Evolutionary conservation across 2,113 vertebrate species (phyloP).

Genomic region (Bothrops jararaca): DNA sequence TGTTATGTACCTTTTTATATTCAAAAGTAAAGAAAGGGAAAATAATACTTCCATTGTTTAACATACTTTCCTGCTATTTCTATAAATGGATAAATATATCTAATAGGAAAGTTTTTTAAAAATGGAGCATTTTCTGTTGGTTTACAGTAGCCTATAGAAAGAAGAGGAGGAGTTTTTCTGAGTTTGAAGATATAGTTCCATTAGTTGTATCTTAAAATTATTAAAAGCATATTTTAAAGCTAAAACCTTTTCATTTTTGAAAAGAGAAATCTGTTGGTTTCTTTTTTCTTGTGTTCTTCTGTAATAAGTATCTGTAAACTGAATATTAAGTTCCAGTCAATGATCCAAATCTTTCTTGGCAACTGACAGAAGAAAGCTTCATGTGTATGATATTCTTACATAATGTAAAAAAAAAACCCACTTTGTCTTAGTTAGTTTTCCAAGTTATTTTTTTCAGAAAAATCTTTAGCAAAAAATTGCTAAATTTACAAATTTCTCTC

Average conservation of each 20-base stretch:
- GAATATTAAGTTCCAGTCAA: not conserved
- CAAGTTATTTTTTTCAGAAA: not conserved
- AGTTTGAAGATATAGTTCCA: slow-evolving; percentile 66
- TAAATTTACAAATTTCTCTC: not conserved
- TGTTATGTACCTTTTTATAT: not conserved
- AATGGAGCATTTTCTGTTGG: slow-evolving; percentile 58
- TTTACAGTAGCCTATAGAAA: slow-evolving; percentile 65
- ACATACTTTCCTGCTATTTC: slow-evolving; percentile 19
- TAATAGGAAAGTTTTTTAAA: slow-evolving; percentile 25
- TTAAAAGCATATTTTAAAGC: not conserved
- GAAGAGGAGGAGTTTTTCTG: slow-evolving; percentile 64
- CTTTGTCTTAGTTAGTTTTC: not conserved
- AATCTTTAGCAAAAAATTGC: not conserved
- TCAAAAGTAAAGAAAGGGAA: not conserved
- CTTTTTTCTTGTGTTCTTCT: not conserved
- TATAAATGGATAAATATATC: not conserved
- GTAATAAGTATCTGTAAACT: rapidly evolving
- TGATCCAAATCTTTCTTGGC: not conserved
- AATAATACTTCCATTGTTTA: slow-evolving; percentile 29
- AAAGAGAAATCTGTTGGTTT: not conserved
- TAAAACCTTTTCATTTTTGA: not conserved
- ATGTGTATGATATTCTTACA: not conserved
- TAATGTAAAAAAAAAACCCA: not conserved
- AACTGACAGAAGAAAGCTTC: not conserved
- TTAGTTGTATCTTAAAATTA: slow-evolving; percentile 61